Evolutionary conservation across 2,113 vertebrate genomes (phyloP), one percentile per base, ranked within the genome.

Genomic region (Mesoclemmys tuberculata): DNA sequence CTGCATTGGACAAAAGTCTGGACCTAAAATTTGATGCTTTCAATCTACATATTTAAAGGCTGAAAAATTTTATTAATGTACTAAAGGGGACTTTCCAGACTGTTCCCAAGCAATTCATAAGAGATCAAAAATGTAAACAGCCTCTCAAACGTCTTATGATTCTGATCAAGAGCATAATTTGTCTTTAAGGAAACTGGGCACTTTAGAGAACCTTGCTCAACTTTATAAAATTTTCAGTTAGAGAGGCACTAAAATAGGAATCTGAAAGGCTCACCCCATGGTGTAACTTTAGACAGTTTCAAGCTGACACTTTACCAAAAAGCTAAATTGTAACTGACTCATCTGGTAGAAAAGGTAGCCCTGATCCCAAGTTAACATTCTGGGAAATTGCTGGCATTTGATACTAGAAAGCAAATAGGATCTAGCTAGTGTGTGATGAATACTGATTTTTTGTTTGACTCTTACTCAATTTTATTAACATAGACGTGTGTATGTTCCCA

Each of bases 281-380:
- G n/a, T 54, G 55, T 82, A 87, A 68, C 49, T 29, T 81, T 51
- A 79, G 56, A 81, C 81, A 89, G 80, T 0, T 46, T 19, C n/a
- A 79, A 14, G 18, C 24, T 0, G 0, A 19, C 0, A 0, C 81
- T 95, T 88, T 44, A 61, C 44, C 24, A 29, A 8, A 88, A 4
- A 52, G 0, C 38, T 84, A 82, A 58, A 84, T 86, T 61, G 71
- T 61, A 92, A 58, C 80, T 3, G 79, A 9, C 21, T 89, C 16
- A n/a, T 52, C 11, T 51, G 51, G 55, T 24, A 29, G 16, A 51
- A 90, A 88, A 84, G n/a, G 27, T 58, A 88, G n/a, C 93, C 61
- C n/a, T 92, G 54, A 84, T 82, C 46, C 80, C 83, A 58, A 84
- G 88, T 29, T 79, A 75, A 18, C 16, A 88, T 80, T 87, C 51